A percentile compares a stretch with the other conserved stretches of the same genome.
Conservation (phyloP, 2,113 vertebrate genomes). For the Coracopsis vasa region DNA sequence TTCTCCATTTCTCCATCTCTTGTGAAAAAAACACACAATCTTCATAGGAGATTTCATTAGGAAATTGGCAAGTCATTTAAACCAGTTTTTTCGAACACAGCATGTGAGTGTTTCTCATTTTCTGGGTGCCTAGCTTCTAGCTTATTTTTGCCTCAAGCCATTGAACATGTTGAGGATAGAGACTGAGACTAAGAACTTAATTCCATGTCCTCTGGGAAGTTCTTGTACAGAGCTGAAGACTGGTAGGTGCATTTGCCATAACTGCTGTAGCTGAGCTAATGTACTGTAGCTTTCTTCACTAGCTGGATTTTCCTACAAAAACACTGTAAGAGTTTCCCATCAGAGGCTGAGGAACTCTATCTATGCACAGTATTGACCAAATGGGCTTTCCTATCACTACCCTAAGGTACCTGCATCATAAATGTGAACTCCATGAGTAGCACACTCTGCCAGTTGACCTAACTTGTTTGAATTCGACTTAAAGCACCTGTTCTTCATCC, state of each 20-base stretch:
- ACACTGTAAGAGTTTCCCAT: neutral
- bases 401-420: neutral
- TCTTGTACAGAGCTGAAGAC: neutral
- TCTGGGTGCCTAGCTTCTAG: constrained; percentile 44
- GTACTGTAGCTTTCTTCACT: neutral
- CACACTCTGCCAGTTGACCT: neutral
- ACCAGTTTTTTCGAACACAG: constrained; percentile 13
- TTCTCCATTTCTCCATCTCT: neutral
- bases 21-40: neutral
- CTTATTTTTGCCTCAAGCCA: constrained; percentile 32
- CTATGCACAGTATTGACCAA: neutral
- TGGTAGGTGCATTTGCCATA: neutral
- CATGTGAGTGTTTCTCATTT: constrained; percentile 47
- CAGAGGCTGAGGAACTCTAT: neutral
- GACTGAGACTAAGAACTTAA: constrained; percentile 27
- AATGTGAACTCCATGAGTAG: neutral
- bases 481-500: neutral
- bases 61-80: constrained; percentile 5
- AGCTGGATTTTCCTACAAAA: neutral
- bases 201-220: constrained; percentile 9
- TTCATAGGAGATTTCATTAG: neutral
- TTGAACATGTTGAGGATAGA: constrained; percentile 8
- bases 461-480: neutral
- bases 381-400: neutral
- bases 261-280: constrained; percentile 29